Conservation (phyloP, 2,797 vertebrate species). For the Xerus rutilus region DNA sequence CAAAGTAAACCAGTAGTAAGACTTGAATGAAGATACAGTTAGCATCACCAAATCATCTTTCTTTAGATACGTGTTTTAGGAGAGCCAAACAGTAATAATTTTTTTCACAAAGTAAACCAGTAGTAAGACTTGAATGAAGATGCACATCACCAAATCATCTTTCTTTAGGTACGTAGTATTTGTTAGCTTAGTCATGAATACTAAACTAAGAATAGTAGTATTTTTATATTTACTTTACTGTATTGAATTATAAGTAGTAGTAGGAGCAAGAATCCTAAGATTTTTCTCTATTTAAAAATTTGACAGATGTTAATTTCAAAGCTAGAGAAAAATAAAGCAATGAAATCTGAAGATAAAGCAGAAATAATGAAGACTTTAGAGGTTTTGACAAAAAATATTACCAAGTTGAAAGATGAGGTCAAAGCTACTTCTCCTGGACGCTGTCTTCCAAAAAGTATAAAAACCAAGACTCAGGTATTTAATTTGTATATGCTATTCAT, state of each 20-base stretch:
- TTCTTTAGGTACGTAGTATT: not conserved
- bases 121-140: not conserved
- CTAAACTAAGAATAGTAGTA: not conserved
- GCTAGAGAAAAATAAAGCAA: constrained; percentile 97
- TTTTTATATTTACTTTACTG: constrained; percentile 14
- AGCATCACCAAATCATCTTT: not conserved
- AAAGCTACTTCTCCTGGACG: constrained; percentile 92
- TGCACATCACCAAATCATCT: not conserved
- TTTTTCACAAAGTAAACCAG: constrained; percentile 11
- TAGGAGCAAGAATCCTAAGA: not conserved
- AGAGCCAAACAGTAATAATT: not conserved
- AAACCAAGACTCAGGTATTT: constrained; percentile 96
- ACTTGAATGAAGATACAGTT: not conserved
- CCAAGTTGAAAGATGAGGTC: constrained; percentile 97
- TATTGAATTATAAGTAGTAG: constrained; percentile 40
- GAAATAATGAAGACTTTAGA: constrained; percentile 97
- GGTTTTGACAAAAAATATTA: constrained; percentile 95
- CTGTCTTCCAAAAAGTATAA: constrained; percentile 89
- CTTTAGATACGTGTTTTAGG: not conserved
- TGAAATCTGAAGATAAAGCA: constrained; percentile 97
- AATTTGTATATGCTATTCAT: constrained; percentile 30
- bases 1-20: not conserved
- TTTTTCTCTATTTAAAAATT: constrained; percentile 74
- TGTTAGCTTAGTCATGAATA: constrained; percentile 49
- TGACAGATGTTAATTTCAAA: constrained; percentile 97